Percentiles rank a stretch among this genome's conserved stretches.
Evolutionary conservation across 2,113 vertebrate species (phyloP).

Genomic region (Rhizomys pruinosus): DNA sequence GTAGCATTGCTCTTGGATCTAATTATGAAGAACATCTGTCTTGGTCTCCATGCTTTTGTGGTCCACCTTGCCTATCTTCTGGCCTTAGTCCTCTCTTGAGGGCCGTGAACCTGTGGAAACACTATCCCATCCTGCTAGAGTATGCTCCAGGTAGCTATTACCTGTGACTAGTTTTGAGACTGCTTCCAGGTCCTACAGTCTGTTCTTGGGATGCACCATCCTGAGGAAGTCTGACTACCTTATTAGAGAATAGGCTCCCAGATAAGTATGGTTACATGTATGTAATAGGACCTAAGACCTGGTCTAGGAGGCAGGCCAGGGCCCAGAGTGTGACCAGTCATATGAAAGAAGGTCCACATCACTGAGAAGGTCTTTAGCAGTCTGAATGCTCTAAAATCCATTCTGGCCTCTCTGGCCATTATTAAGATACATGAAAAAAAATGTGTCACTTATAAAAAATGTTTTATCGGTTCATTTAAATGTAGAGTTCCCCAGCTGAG

Average conservation of each 20-base stretch:
- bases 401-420: background rate
- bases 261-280: background rate
- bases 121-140: background rate
- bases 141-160: background rate
- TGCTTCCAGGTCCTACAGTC: background rate
- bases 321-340: too few species aligned
- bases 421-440: constrained; percentile 1
- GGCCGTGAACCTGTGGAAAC: background rate
- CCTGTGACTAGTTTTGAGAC: background rate
- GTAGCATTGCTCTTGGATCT: too few species aligned
- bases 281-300: background rate
- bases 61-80: background rate
- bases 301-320: background rate
- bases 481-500: background rate
- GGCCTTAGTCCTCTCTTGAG: background rate
- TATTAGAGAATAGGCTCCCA: too few species aligned
- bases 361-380: background rate
- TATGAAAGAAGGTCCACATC: background rate
- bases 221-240: background rate
- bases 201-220: background rate
- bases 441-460: background rate
- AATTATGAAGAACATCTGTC: too few species aligned
- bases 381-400: constrained; percentile 22
- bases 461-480: background rate
- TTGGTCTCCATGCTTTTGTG: background rate